A percentile compares a stretch with the other conserved stretches of the same genome.
Conservation (phyloP, 2,113 vertebrate genomes). For the Semnornis frantzii region DNA sequence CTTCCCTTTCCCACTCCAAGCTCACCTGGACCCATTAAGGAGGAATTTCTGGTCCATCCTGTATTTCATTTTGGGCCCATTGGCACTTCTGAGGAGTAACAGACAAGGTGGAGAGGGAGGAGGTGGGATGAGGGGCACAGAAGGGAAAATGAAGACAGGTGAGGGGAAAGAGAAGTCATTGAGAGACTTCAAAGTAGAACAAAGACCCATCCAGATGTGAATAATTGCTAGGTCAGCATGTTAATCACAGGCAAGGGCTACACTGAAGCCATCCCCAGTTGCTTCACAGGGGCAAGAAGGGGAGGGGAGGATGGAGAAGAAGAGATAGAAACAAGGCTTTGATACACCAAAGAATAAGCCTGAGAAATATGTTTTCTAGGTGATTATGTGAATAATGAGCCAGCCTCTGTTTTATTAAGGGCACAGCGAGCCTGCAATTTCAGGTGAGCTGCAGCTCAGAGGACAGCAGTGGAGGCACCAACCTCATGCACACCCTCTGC, state of each 20-base stretch:
- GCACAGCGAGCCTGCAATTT: conserved; percentile 5
- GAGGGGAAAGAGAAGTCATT: conserved; percentile 59
- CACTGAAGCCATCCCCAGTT: conserved; percentile 3
- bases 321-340: conserved; percentile 34
- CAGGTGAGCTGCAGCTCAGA: not conserved
- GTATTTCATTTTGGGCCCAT: conserved; percentile 39
- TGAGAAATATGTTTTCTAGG: conserved; percentile 46
- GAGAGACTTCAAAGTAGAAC: conserved; percentile 72
- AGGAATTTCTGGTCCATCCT: conserved; percentile 54
- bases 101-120: conserved; percentile 26
- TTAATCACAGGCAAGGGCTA: conserved; percentile 70
- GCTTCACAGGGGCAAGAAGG: not conserved
- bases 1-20: conserved; percentile 14
- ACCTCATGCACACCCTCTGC: rapidly evolving
- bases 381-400: conserved; percentile 54
- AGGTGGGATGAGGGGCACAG: not conserved
- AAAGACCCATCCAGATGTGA: conserved; percentile 71
- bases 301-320: not conserved
- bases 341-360: conserved; percentile 34
- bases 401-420: conserved; percentile 43
- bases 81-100: conserved; percentile 53
- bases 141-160: conserved; percentile 52
- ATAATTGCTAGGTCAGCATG: conserved; percentile 71
- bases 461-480: not conserved
- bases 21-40: conserved; percentile 72